Evolutionary conservation across 2,888 invertebrate species (phyloP), one percentile per base, ranked within the genome.

Genomic region (Aethes cnicana): DNA sequence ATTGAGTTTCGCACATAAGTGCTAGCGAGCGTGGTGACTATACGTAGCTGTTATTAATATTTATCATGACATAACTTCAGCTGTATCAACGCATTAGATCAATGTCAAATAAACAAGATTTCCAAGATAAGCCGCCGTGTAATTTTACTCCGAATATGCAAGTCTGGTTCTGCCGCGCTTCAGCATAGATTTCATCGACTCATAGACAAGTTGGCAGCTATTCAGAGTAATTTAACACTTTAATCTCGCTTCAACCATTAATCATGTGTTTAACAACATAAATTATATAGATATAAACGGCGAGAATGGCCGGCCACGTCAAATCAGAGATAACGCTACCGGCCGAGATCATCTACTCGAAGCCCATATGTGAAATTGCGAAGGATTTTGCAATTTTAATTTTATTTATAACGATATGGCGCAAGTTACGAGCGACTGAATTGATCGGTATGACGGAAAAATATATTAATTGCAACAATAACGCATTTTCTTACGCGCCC

Each of bases 351-450:
- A 84, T 88, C 87, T 85, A 70, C 55, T 63, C 70, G 66, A 75
- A 77, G 81, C 74, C 87, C 87, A 84, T 87, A 86, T 87, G 87
- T 85, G 87, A 87, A 87, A 88, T 87, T 84, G 85, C 73, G 85
- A 78, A 69, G 80, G 81, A 84, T 84, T 87, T 88, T 86, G 84
- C 84, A 88, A 89, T 89, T 89, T 89, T 86, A 88, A 88, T 87
- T 89, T 88, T 84, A 87, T 87, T 87, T 87, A 84, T 87, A 85
- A 82, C 79, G 72, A 74, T 54, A 55, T 54, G 56, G 54, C 59
- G 17, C 49, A 77, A 77, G 61, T n/a, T 42, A 59, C 37, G 47
- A 65, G 68, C 54, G 53, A 39, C 23, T 25, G 39, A 4, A 2
- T 21, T 12, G 12, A 3, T 36, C n/a, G n/a, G n/a, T n/a, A n/a